phyloP scores from a whole-genome alignment of 1,140 invertebrate species.

The Acyrthosiphon pisum region DNA sequence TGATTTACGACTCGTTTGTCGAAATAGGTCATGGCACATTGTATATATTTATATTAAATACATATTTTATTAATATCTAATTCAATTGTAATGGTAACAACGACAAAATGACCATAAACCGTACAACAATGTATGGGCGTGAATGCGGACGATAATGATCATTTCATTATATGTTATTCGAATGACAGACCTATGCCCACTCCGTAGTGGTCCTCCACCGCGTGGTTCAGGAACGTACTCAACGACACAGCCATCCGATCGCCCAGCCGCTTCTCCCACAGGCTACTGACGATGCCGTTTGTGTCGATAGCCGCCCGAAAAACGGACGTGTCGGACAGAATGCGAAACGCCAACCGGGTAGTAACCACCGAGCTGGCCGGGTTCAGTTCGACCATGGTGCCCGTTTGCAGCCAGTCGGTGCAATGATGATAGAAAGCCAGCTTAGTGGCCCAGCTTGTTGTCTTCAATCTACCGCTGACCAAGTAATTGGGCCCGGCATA shows the following conservation, averaged over 20 bases:
- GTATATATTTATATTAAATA: neutral
- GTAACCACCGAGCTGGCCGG: neutral
- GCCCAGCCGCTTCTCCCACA: neutral
- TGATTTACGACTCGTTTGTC: too few relatives aligned
- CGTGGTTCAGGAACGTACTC: neutral
- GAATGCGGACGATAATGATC: neutral
- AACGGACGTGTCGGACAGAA: neutral
- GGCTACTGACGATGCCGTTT: neutral
- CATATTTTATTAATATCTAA: neutral
- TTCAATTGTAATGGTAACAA: neutral
- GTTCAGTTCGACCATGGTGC: neutral
- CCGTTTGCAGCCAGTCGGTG: neutral
- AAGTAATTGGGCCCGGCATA: neutral
- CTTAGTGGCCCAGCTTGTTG: too few relatives aligned
- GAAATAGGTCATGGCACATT: too few relatives aligned
- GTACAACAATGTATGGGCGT: neutral
- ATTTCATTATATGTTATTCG: neutral
- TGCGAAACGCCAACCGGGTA: neutral
- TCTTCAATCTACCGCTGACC: neutral
- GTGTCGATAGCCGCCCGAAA: slow-evolving; percentile 4
- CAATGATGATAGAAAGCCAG: neutral
- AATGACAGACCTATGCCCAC: slow-evolving; percentile 16
- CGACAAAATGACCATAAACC: too few relatives aligned
- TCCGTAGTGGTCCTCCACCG: too few relatives aligned
- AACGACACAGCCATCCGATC: neutral